Conservation (phyloP, 2,113 vertebrate genomes). For the Aldabrachelys gigantea region DNA sequence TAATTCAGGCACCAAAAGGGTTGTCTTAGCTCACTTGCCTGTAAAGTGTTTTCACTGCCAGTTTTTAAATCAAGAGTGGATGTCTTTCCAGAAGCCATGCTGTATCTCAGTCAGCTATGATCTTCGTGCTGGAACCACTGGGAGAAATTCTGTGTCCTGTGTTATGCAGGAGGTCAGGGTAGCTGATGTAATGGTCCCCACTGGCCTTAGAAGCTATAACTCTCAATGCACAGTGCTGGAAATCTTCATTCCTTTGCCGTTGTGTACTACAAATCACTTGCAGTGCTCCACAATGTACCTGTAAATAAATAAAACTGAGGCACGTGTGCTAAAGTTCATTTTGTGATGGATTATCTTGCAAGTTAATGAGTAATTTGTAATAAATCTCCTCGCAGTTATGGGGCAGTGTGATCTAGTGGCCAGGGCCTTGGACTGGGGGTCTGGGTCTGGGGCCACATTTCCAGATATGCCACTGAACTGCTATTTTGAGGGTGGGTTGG, state of each 20-base stretch:
- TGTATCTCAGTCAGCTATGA: not conserved
- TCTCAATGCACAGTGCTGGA: not conserved
- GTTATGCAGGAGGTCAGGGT: not conserved
- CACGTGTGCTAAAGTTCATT: not conserved
- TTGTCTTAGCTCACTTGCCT: not conserved
- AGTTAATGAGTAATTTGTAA: not conserved
- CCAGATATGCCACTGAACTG: not conserved
- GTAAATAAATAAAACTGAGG: not conserved
- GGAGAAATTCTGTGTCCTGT: not conserved
- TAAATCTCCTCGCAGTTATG: not conserved
- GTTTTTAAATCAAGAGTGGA: not conserved
- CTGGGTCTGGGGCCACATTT: not conserved
- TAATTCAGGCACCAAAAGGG: not conserved
- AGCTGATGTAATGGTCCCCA: not conserved
- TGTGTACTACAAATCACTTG: not conserved
- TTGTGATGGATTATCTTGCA: not conserved
- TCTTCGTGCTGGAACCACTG: not conserved
- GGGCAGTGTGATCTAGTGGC: not conserved
- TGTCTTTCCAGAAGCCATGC: not conserved
- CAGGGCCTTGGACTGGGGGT: not conserved
- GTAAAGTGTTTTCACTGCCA: too few relatives aligned
- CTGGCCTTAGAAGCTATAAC: not conserved
- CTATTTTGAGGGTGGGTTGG: not conserved
- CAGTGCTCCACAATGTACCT: not conserved
- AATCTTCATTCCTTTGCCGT: not conserved